Conservation (phyloP, 2,113 vertebrate genomes). For the Cavia porcellus region DNA sequence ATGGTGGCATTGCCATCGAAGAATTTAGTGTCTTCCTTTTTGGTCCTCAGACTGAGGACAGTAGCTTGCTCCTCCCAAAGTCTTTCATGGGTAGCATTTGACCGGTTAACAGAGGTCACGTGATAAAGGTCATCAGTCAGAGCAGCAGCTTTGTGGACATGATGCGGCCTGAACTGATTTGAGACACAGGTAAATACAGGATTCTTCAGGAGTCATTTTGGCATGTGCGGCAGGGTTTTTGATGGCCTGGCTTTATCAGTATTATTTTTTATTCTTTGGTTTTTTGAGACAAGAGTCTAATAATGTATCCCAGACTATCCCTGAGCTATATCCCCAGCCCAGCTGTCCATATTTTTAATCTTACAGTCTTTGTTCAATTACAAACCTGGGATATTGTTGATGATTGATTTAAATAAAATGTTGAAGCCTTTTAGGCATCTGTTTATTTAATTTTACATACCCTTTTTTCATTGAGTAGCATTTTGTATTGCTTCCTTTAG, state of each 20-base stretch:
- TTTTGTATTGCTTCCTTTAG: constrained; percentile 46
- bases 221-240: background rate
- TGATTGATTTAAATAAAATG: background rate
- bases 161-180: background rate
- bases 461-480: background rate
- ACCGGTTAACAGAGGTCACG: background rate
- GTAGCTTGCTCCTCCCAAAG: background rate
- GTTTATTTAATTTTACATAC: background rate
- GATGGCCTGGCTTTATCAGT: background rate
- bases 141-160: background rate
- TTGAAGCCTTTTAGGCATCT: background rate
- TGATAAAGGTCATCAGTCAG: background rate
- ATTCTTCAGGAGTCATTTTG: background rate
- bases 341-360: background rate
- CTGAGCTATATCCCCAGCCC: too few species aligned
- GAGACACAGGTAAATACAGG: background rate
- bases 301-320: background rate
- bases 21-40: background rate
- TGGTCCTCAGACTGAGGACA: background rate
- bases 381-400: background rate
- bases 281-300: background rate
- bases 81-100: constrained; percentile 4
- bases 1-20: background rate
- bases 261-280: background rate
- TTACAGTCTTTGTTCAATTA: constrained; percentile 1